Evolutionary conservation across 2,888 invertebrate genomes (phyloP), one percentile per base, ranked within the genome.

Genomic region (Argynnis bischoffii): DNA sequence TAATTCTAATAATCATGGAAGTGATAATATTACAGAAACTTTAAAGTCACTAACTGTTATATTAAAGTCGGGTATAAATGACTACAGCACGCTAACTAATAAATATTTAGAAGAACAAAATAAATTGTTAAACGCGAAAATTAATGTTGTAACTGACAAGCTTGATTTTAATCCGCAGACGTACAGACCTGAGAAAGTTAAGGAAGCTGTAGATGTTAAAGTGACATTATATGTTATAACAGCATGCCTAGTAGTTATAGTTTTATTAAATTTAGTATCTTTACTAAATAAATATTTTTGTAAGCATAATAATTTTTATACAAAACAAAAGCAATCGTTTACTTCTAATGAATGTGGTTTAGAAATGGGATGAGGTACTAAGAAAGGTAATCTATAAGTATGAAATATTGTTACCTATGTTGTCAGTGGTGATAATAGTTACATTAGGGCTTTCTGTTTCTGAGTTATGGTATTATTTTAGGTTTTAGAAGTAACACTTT

Each of bases 191-290:
- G 16, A 16, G 3, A 31, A 51, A 54, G 57, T 16, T 69, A 35
- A 26, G 41, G 63, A 13, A 41, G 63, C 35, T 11, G 11, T 63
- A 15, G 47, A 16, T 14, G 57, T 63, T 26, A 63, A 56, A 16
- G 66, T 66, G 53, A 6, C 63, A 14, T 46, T 69, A 31, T 66
- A 66, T 63, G 15, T 69, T 59, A 69, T 69, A 2, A 56, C 26
- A 41, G 56, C 53, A 46, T 66, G 69, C 57, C n/a, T 66, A 13
- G n/a, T 53, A 8, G 51, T 57, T 47, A 31, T 50, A 41, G 47
- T 64, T 47, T 18, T 68, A 50, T n/a, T 68, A 6, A 64, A 53
- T 68, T 11, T 48, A 16, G 26, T 64, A 26, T 47, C 47, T 47
- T 51, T 60, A 50, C 3, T 14, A 1, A 1, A 50, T 31, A 60